Evolutionary conservation across 2,797 vertebrate species (phyloP).

Genomic region (Pseudochirops corinnae): DNA sequence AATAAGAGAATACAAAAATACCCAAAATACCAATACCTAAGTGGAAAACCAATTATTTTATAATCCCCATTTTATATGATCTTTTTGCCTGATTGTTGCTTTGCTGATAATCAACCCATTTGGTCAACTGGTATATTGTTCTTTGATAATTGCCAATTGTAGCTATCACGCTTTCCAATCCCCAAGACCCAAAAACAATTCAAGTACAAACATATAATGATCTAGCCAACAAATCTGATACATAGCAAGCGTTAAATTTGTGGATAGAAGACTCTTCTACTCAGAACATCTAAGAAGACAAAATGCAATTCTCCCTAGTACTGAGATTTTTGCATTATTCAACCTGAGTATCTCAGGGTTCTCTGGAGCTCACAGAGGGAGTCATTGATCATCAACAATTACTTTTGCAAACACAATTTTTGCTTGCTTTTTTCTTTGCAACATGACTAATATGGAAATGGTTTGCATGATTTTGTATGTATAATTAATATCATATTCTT

Average conservation of each 20-base stretch:
- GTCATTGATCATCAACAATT: not conserved
- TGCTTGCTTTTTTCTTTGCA: not conserved
- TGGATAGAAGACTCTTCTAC: not conserved
- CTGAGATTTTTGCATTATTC: not conserved
- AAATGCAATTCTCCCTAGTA: not conserved
- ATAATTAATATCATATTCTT: not conserved
- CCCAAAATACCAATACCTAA: not conserved
- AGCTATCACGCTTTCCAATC: not conserved
- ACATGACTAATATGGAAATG: not conserved
- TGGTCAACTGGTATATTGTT: not conserved
- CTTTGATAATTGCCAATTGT: not conserved
- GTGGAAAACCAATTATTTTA: not conserved
- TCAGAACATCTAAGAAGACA: not conserved
- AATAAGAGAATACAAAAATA: not conserved
- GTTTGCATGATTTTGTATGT: not conserved
- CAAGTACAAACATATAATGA: not conserved
- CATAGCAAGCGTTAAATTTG: not conserved
- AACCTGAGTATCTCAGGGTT: not conserved
- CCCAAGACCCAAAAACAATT: not conserved
- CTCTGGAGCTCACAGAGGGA: not conserved
- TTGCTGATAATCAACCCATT: not conserved
- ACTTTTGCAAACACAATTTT: not conserved
- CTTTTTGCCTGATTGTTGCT: not conserved
- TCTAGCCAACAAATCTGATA: not conserved
- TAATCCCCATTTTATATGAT: not conserved